Percentiles rank a stretch among this genome's conserved stretches.
Conservation (phyloP, 1,140 invertebrate species). For the Forficula auricularia region DNA sequence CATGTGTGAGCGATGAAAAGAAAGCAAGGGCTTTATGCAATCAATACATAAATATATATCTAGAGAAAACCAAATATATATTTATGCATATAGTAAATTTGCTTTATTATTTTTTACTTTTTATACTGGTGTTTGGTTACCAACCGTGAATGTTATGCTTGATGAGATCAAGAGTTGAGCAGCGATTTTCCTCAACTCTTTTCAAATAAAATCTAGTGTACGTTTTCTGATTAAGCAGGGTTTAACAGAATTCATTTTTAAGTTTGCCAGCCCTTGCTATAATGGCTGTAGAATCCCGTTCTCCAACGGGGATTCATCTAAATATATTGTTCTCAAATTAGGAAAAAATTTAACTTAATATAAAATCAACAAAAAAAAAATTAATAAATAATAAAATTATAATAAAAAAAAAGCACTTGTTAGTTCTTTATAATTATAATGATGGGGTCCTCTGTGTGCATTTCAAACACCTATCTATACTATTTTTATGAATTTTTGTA, state of each 20-base stretch:
- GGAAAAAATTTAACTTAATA: neutral
- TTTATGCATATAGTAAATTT: conserved; percentile 1
- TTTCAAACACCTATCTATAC: conserved; percentile 14
- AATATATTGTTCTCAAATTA: conserved; percentile 8
- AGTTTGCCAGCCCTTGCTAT: conserved; percentile 10
- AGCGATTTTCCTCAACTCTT: conserved; percentile 7
- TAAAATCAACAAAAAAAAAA: neutral
- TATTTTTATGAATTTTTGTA: conserved; percentile 18
- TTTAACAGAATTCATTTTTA: conserved; percentile 7
- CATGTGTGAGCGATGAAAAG: neutral
- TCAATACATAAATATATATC: conserved; percentile 3
- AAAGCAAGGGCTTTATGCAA: conserved; percentile 10
- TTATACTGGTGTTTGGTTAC: neutral
- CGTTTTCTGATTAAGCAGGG: conserved; percentile 13
- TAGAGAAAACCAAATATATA: neutral
- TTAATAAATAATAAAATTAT: neutral
- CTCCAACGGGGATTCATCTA: conserved; percentile 4
- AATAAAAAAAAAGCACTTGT: conserved; percentile 12
- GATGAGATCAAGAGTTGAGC: neutral
- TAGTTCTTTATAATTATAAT: conserved; percentile 11
- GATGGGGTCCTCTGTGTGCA: conserved; percentile 16
- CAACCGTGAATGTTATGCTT: neutral
- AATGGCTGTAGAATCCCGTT: conserved; percentile 9
- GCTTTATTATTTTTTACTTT: neutral
- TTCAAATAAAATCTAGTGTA: conserved; percentile 4